These are phyloP conservation scores for Geopemphigus sp. DNA, from an alignment of 1,140 invertebrate species.

Conservation along the genomic window DNA sequence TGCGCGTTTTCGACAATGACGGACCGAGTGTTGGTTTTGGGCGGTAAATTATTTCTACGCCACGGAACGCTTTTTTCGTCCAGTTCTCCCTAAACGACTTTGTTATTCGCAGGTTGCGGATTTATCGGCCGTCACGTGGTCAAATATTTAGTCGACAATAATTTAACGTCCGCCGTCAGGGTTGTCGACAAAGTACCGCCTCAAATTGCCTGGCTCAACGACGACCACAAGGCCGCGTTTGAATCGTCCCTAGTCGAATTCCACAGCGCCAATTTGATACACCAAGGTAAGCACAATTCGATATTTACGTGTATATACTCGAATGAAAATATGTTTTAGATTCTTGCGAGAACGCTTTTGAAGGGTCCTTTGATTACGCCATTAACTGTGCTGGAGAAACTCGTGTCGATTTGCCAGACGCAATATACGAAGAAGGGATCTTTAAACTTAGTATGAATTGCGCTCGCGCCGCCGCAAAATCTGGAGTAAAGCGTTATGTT, in stretches of 20 bases:
- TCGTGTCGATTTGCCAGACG: conserved; percentile 80
- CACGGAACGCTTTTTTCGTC: too few relatives aligned
- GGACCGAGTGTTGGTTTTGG: conserved; percentile 21
- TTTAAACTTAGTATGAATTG: conserved; percentile 79
- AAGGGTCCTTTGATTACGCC: conserved; percentile 71
- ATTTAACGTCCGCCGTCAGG: conserved; percentile 71
- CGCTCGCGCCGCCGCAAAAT: conserved; percentile 70
- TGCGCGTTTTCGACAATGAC: too few relatives aligned
- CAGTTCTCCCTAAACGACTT: not conserved
- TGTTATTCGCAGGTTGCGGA: conserved; percentile 73
- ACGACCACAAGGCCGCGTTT: conserved; percentile 69
- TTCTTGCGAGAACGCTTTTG: conserved; percentile 74
- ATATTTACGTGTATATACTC: too few relatives aligned
- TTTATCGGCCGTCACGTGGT: conserved; percentile 88
- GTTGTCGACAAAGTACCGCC: conserved; percentile 90
- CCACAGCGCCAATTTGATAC: conserved; percentile 86
- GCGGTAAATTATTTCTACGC: conserved; percentile 9
- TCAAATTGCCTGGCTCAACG: conserved; percentile 84
- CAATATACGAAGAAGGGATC: conserved; percentile 86
- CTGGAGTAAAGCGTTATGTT: conserved; percentile 69
- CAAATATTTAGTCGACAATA: conserved; percentile 74
- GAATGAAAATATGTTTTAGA: conserved; percentile 57
- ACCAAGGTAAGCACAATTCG: conserved; percentile 68
- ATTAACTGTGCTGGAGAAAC: conserved; percentile 90
- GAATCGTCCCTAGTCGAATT: conserved; percentile 76